Percentiles rank a stretch among this genome's conserved stretches.
Conservation (phyloP, 2,797 vertebrate species). For the Sebastiscus albofasciatus region DNA sequence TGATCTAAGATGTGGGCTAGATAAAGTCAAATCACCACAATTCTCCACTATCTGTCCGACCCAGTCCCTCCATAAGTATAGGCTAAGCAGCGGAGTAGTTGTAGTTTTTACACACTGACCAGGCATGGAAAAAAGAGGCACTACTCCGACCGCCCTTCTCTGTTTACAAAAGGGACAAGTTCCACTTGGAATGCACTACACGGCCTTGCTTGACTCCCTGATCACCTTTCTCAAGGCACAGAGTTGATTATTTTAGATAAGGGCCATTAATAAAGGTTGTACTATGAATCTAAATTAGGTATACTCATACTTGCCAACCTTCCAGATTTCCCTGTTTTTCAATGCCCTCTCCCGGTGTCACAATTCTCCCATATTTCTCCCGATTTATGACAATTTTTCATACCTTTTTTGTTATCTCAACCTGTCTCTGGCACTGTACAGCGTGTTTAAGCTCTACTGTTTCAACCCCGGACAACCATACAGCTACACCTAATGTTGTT, state of each 20-base stretch:
- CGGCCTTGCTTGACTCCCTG: not conserved
- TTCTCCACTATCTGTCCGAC: constrained; percentile 12
- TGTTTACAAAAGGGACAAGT: constrained; percentile 30
- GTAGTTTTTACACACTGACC: not conserved
- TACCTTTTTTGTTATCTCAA: no score
- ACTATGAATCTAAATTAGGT: not conserved
- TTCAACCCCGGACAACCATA: no score
- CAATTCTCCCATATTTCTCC: no score
- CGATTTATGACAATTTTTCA: no score
- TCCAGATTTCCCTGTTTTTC: no score
- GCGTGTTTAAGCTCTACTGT: no score
- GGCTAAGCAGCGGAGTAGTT: not conserved
- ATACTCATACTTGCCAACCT: no score
- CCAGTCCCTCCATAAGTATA: not conserved
- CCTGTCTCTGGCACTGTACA: no score
- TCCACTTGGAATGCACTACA: not conserved
- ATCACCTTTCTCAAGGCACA: constrained; percentile 2
- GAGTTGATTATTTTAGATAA: not conserved
- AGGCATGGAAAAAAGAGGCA: not conserved
- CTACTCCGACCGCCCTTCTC: not conserved
- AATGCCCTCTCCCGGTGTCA: accelerated
- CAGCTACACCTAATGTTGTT: no score
- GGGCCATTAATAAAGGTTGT: not conserved
- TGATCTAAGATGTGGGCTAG: constrained; percentile 77
- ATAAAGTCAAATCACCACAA: constrained; percentile 62